These are phyloP conservation scores for Hiodon alosoides DNA, from an alignment of 2,113 vertebrate genomes.

Conservation along the genomic window DNA sequence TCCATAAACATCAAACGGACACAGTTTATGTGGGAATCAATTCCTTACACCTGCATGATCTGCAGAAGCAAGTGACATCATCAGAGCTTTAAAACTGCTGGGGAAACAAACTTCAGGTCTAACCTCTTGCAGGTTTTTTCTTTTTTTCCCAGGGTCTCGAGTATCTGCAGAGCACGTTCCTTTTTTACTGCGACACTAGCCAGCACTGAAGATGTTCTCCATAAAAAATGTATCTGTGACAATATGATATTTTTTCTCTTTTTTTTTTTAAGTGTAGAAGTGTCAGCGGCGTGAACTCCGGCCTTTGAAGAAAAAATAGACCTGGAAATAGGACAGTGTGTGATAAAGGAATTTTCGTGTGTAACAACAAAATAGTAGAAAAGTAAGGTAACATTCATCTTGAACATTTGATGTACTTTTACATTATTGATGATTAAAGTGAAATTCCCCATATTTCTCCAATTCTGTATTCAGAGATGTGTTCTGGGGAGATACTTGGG, in stretches of 20 bases:
- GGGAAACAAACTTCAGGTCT: neutral
- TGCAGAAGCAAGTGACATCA: neutral
- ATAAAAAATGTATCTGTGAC: constrained; percentile 40
- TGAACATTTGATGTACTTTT: constrained; percentile 31
- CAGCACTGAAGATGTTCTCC: constrained; percentile 16
- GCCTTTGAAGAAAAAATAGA: constrained; percentile 29
- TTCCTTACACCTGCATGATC: neutral
- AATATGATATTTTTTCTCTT: constrained; percentile 26
- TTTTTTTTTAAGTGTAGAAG: neutral
- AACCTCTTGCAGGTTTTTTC: neutral
- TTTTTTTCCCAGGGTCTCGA: neutral
- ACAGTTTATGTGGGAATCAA: constrained; percentile 12
- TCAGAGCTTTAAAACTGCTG: too few relatives aligned
- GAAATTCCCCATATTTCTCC: constrained; percentile 21
- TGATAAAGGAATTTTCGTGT: neutral
- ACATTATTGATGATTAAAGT: constrained; percentile 35
- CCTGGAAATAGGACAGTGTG: constrained; percentile 26
- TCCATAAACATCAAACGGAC: neutral
- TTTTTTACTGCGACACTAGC: constrained; percentile 2
- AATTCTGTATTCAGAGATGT: constrained; percentile 26
- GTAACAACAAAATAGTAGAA: constrained; percentile 18
- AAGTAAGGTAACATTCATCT: constrained; percentile 34
- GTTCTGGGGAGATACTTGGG: neutral
- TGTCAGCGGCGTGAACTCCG: too few relatives aligned
- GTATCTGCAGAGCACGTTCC: neutral